Conservation (phyloP, 1,140 invertebrate species). For the Zaprionus taronus region DNA sequence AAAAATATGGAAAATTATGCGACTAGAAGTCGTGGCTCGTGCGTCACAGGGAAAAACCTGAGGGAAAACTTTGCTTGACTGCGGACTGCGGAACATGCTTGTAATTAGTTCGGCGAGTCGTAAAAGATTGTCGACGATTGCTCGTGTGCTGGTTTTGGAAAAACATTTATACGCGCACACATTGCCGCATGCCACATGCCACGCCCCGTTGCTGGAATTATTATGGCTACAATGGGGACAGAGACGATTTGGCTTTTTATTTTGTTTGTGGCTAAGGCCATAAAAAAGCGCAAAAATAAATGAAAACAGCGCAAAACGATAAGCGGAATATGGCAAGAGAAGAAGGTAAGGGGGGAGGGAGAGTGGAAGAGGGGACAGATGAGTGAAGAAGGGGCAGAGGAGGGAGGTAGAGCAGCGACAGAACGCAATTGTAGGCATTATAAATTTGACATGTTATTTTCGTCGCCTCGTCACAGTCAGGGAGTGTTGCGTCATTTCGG, state of each 20-base stretch:
- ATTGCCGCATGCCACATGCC: constrained; percentile 18
- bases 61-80: constrained; percentile 32
- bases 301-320: background rate
- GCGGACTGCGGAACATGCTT: constrained; percentile 20
- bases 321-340: background rate
- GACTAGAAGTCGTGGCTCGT: background rate
- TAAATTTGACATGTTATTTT: constrained; percentile 82
- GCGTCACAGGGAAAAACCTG: constrained; percentile 34
- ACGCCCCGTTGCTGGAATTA: constrained; percentile 31
- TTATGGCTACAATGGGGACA: constrained; percentile 27
- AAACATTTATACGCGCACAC: constrained; percentile 54
- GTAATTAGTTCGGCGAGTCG: constrained; percentile 73
- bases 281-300: constrained; percentile 5
- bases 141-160: constrained; percentile 48
- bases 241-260: constrained; percentile 45
- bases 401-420: background rate
- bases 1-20: constrained; percentile 32
- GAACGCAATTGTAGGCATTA: constrained; percentile 77
- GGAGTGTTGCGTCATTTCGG: constrained; percentile 55
- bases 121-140: constrained; percentile 49
- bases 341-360: constrained; percentile 38
- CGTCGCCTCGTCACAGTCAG: constrained; percentile 65
- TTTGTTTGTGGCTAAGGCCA: constrained; percentile 4
- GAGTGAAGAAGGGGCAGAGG: background rate
- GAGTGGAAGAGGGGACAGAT: background rate